Evolutionary conservation across 2,888 invertebrate species (phyloP), one percentile per base, ranked within the genome.

Genomic region (Drosophila helvetica): DNA sequence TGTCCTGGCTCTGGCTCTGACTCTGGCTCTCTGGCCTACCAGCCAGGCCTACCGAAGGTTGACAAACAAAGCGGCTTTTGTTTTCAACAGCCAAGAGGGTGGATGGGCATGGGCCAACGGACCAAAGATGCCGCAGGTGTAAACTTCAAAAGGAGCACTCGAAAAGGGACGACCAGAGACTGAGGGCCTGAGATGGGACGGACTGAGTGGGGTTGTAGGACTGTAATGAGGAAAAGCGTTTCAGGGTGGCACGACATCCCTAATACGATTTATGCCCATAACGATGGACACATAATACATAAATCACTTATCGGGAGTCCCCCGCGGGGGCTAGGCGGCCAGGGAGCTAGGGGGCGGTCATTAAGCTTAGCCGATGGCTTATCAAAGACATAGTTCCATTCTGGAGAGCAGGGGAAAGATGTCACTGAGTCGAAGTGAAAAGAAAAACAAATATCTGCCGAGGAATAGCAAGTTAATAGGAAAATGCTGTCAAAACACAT

Each of bases 1-100:
- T 38, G 38, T 7, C n/a, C 38, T 15, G 38, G 10, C 30, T 27
- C 12, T 15, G 15, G 15, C 38, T 38, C 12, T 12, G 12, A 5
- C 0, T 12, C 38, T 15, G 22, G 5, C 22, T 22, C 0, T 12
- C 38, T 15, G 38, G 38, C 38, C 38, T 12, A 2, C 38, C 38
- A 38, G 38, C 15, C 38, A 55, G 54, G 46, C 54, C 25, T 25
- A 27, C 27, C 61, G 53, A 68, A 78, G 79, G 79, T 83, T 83
- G 78, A 74, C 80, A 81, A 80, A 84, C 79, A 79, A 85, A 80
- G 80, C 68, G 68, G 73, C 72, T 75, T 81, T 77, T 75, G 80
- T 80, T 79, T 81, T 78, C 71, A 50, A 55, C 51, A 19, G 52
- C 25, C 15, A 42, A 19, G 27, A 17, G 19, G 22, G 51, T 54